phyloP scores from a whole-genome alignment of 2,888 invertebrate species.

The Macaria liturata region DNA sequence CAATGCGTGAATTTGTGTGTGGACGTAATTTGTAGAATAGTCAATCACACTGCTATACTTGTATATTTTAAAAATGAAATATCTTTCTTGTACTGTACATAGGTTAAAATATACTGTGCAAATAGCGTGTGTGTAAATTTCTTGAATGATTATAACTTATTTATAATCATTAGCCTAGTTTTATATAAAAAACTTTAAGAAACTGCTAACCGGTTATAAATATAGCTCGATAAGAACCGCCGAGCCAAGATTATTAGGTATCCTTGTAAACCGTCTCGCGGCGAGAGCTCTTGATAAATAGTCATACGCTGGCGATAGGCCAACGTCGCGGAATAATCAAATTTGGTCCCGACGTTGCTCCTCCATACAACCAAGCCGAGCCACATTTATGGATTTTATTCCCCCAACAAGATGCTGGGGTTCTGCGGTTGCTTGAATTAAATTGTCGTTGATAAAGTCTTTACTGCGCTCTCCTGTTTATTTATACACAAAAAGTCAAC shows the following conservation, averaged over 20 bases:
- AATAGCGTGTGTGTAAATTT: too few species aligned
- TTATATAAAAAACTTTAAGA: too few species aligned
- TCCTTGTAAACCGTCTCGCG: conserved; percentile 74
- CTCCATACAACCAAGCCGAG: conserved; percentile 58
- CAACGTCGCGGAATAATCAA: conserved; percentile 83
- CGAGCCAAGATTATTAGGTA: conserved; percentile 69
- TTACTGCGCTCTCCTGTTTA: conserved; percentile 60
- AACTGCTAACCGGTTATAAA: too few species aligned
- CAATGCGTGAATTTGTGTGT: too few species aligned
- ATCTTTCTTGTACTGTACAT: too few species aligned
- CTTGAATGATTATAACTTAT: too few species aligned
- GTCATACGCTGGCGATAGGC: conserved; percentile 79
- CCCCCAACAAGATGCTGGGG: conserved; percentile 77
- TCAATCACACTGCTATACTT: too few species aligned
- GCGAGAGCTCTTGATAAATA: conserved; percentile 77
- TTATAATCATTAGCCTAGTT: too few species aligned
- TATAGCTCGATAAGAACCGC: too few species aligned
- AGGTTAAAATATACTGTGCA: too few species aligned
- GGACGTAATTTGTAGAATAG: too few species aligned
- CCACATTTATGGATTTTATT: conserved; percentile 81
- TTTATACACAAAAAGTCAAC: conserved; percentile 31
- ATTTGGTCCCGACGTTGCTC: conserved; percentile 70
- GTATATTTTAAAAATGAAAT: too few species aligned
- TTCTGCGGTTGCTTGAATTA: conserved; percentile 75
- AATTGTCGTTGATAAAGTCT: conserved; percentile 77